These are phyloP conservation scores for Mya arenaria DNA, from an alignment of 1,140 invertebrate species.

Conservation along the genomic window DNA sequence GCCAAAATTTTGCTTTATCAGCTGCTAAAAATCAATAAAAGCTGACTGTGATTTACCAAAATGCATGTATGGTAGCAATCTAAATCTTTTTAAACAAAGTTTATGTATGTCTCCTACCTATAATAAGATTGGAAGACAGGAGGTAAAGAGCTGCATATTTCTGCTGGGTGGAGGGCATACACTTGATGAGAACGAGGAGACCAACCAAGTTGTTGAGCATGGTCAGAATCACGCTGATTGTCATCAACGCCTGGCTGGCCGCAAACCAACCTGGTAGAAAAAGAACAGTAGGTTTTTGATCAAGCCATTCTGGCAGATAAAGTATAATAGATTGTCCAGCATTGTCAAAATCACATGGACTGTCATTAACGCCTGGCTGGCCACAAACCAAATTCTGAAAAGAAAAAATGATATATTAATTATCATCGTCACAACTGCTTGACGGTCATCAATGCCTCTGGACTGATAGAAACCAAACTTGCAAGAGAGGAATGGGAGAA, in stretches of 20 bases:
- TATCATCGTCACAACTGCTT: neutral
- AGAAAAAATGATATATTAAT: neutral
- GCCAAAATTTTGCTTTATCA: neutral
- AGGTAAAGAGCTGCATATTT: conserved; percentile 6
- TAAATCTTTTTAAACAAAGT: too few relatives aligned
- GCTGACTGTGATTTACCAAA: too few relatives aligned
- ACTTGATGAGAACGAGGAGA: conserved; percentile 17
- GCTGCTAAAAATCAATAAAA: neutral
- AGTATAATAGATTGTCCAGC: neutral
- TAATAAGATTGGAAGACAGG: conserved; percentile 5
- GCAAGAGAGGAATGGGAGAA: neutral
- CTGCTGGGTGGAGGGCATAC: conserved; percentile 16
- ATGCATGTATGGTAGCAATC: too few relatives aligned
- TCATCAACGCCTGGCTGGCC: conserved; percentile 42
- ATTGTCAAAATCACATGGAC: conserved; percentile 8
- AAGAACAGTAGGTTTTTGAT: neutral
- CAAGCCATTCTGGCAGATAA: neutral
- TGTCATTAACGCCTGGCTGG: conserved; percentile 42
- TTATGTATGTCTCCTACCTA: conserved; percentile 37
- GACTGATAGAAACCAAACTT: neutral
- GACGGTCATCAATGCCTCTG: neutral
- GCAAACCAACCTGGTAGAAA: conserved; percentile 42
- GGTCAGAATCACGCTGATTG: conserved; percentile 1
- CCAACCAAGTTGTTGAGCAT: conserved; percentile 13
- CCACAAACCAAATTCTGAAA: conserved; percentile 42